phyloP scores from a whole-genome alignment of 1,140 invertebrate genomes.

The Cecropterus lyciades region DNA sequence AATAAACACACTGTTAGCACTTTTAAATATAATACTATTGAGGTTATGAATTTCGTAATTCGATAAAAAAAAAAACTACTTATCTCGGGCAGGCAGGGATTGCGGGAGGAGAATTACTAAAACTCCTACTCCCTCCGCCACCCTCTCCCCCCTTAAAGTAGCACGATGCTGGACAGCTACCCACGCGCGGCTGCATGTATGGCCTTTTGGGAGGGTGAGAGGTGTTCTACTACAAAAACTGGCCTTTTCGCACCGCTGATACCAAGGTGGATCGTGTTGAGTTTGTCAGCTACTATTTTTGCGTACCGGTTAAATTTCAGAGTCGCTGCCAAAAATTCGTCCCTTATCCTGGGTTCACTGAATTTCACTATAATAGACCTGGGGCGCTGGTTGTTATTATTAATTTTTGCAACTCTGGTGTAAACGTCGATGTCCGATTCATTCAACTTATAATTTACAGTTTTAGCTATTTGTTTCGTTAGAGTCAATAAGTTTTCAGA shows the following conservation, averaged over 20 bases:
- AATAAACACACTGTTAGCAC: too few relatives aligned
- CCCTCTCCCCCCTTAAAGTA: too few relatives aligned
- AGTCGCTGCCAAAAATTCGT: constrained; percentile 38
- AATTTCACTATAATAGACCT: constrained; percentile 39
- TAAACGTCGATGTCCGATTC: constrained; percentile 34
- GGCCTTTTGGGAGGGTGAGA: constrained; percentile 43
- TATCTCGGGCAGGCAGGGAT: too few relatives aligned
- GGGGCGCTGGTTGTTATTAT: constrained; percentile 32
- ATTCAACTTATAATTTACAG: constrained; percentile 32
- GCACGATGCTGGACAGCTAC: too few relatives aligned
- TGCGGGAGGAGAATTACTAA: too few relatives aligned
- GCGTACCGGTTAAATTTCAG: constrained; percentile 40
- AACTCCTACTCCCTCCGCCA: too few relatives aligned
- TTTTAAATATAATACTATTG: too few relatives aligned
- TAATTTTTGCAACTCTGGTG: too few relatives aligned
- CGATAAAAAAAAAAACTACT: too few relatives aligned
- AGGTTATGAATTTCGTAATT: too few relatives aligned
- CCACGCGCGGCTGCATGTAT: constrained; percentile 43
- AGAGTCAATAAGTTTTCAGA: constrained; percentile 37
- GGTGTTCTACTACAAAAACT: constrained; percentile 44
- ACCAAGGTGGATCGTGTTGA: constrained; percentile 38
- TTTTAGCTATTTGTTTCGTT: constrained; percentile 23
- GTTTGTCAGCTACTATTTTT: constrained; percentile 27
- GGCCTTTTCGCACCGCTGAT: constrained; percentile 38
- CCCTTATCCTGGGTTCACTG: constrained; percentile 26